Conservation (phyloP, 2,797 vertebrate genomes). For the Distichodus sexfasciatus region DNA sequence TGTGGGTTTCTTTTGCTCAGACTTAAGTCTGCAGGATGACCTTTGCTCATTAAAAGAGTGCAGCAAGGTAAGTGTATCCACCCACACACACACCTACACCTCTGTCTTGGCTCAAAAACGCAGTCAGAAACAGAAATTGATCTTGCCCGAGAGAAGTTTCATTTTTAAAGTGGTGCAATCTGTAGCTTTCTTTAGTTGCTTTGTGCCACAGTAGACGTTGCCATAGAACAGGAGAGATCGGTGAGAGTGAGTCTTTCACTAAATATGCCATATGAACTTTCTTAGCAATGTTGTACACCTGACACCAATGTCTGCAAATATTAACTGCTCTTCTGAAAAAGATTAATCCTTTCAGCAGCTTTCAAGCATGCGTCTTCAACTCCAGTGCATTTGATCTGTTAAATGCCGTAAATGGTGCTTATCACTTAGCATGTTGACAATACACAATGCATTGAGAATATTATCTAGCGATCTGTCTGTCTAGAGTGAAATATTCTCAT, state of each 20-base stretch:
- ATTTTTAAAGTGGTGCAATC: no score
- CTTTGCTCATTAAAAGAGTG: not conserved
- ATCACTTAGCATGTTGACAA: not conserved
- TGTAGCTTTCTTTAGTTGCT: no score
- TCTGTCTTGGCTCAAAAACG: not conserved
- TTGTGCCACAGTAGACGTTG: no score
- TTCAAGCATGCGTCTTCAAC: not conserved
- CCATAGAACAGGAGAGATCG: not conserved
- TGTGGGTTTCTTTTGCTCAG: not conserved
- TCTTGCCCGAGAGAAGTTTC: not conserved
- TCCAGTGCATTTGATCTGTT: not conserved
- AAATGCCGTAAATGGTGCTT: no score
- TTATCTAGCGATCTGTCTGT: not conserved
- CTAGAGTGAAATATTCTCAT: not conserved
- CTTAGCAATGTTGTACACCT: not conserved
- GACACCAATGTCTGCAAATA: not conserved
- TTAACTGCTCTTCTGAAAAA: not conserved
- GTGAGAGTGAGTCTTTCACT: not conserved
- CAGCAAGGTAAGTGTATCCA: not conserved
- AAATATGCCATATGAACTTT: not conserved
- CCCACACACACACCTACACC: not conserved
- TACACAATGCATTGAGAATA: no score
- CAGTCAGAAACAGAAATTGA: not conserved
- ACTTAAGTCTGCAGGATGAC: not conserved
- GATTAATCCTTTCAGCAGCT: constrained; percentile 10